phyloP scores from a whole-genome alignment of 2,888 invertebrate genomes.

The Drosophila pegasa region DNA sequence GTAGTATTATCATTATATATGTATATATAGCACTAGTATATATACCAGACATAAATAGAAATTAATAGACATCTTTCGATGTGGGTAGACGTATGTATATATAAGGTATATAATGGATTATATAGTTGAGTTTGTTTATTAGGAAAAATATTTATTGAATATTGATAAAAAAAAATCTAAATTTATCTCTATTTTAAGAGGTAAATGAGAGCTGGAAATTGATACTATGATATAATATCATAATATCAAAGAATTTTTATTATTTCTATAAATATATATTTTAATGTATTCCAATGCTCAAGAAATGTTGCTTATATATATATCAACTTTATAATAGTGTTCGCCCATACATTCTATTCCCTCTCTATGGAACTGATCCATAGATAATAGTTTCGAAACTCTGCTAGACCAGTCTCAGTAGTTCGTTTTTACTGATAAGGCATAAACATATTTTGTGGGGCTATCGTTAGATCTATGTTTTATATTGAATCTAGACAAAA shows the following conservation, averaged over 20 bases:
- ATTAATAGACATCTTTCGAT: constrained; percentile 1
- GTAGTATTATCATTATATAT: not conserved
- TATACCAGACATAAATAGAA: constrained; percentile 4
- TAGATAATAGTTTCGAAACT: not conserved
- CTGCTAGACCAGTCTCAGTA: not conserved
- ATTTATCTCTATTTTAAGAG: too few relatives aligned
- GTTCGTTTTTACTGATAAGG: not conserved
- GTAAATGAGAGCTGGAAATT: not conserved
- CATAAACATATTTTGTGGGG: not conserved
- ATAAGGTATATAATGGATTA: too few relatives aligned
- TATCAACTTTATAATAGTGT: not conserved
- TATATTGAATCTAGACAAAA: not conserved
- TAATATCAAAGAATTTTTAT: not conserved
- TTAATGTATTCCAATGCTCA: not conserved
- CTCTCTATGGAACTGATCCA: not conserved
- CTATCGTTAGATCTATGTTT: not conserved
- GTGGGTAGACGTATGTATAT: not conserved
- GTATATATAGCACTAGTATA: constrained; percentile 2
- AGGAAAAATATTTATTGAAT: not conserved
- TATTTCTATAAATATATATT: not conserved
- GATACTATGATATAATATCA: not conserved
- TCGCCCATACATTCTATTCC: not conserved
- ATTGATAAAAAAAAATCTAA: not conserved
- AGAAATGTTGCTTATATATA: not conserved
- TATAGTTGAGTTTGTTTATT: not conserved